phyloP scores from a whole-genome alignment of 2,797 vertebrate genomes.

The Bradypodion ventrale region DNA sequence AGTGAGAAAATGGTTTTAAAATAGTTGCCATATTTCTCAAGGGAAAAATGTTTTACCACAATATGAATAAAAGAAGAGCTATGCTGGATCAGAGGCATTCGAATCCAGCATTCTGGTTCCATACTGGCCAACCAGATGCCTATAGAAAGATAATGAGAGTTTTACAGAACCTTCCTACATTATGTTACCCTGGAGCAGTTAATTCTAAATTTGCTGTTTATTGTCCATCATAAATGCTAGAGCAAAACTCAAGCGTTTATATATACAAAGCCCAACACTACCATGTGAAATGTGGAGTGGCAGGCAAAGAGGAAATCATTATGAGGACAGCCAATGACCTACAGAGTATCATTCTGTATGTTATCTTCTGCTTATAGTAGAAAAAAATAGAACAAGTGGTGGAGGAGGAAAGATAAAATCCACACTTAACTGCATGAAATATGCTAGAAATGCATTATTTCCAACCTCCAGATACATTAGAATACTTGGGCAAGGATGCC shows the following conservation, averaged over 20 bases:
- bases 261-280: background rate
- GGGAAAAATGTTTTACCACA: background rate
- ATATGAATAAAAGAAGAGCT: background rate
- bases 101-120: background rate
- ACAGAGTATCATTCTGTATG: constrained; percentile 9
- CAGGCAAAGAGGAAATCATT: background rate
- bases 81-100: background rate
- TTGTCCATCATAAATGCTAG: background rate
- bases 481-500: background rate
- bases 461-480: background rate
- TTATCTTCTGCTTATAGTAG: background rate
- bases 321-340: constrained; percentile 34
- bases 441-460: too few species aligned
- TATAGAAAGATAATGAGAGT: background rate
- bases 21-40: background rate
- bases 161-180: background rate
- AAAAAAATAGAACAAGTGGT: background rate
- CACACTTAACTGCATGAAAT: background rate
- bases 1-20: background rate
- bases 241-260: background rate
- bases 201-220: background rate
- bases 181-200: background rate
- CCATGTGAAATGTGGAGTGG: constrained; percentile 13
- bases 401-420: background rate
- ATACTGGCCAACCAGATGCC: background rate